Evolutionary conservation across 2,888 invertebrate species (phyloP), one percentile per base, ranked within the genome.

Genomic region (Lagria hirta): DNA sequence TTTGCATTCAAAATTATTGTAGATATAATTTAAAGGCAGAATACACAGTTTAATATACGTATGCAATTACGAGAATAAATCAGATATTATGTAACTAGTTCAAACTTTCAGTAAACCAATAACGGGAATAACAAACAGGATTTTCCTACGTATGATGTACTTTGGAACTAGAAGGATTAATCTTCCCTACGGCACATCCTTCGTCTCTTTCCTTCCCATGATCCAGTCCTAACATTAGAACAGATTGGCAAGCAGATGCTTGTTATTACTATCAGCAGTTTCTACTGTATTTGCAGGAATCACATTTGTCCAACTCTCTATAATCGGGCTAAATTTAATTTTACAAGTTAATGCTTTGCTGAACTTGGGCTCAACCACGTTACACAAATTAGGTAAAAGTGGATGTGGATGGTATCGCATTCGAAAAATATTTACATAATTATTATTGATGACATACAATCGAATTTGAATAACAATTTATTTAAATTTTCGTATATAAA

Each of bases 241-340:
- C 37, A 17, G 30, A 24, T 43, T 43, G 23, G 35, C 36, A 30
- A 21, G 24, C 29, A 43, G 33, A 32, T 38, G 44, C 38, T 44
- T 44, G 38, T 38, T 44, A 44, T 44, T 37, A 44, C 27, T 44
- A 44, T 44, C 44, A 38, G 44, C 16, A 37, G 44, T 44, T 37
- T 41, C 41, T 41, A 33, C 26, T 41, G 33, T 41, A 33, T 41
- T 41, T 41, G 41, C 41, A 41, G 41, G 33, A 33, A 41, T 41
- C 41, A 41, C 33, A 41, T 41, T 41, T 33, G 41, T 41, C 33
- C 41, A 26, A 41, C 26, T 41, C 26, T 26, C 32, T 33, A 41
- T 33, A 41, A 41, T 41, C 32, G 33, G 41, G 26, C 33, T 24
- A 33, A 33, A 41, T 41, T 33, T 41, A 41, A 41, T 33, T 41